Evolutionary conservation across 1,140 invertebrate species (phyloP).

Genomic region (Drosophila oshimai): DNA sequence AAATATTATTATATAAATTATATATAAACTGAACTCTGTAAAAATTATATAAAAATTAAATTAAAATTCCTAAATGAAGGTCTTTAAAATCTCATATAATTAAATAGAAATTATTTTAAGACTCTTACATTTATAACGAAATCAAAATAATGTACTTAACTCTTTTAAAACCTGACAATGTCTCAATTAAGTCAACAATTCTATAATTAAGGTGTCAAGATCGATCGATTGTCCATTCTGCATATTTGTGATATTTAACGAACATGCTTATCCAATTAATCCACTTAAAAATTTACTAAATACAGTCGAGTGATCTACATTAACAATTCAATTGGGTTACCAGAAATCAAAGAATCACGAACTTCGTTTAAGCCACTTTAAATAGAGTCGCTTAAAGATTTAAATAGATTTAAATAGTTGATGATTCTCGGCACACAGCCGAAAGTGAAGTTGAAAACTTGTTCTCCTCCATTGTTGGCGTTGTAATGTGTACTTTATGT

Average conservation of each 20-base stretch:
- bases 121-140: too few species aligned
- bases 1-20: too few species aligned
- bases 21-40: too few species aligned
- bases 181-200: background rate
- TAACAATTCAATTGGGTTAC: background rate
- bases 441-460: slow-evolving; percentile 37
- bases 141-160: too few species aligned
- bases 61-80: too few species aligned
- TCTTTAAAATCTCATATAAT: too few species aligned
- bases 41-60: too few species aligned
- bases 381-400: background rate
- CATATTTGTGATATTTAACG: background rate
- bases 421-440: slow-evolving; percentile 31
- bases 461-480: slow-evolving; percentile 13
- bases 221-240: background rate
- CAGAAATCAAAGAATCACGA: background rate
- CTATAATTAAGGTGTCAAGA: background rate
- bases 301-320: background rate
- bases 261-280: too few species aligned
- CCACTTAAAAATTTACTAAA: background rate
- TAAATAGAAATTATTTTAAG: background rate
- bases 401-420: slow-evolving; percentile 7
- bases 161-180: background rate
- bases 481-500: slow-evolving; percentile 23
- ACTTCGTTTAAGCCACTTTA: background rate